A percentile compares a stretch with the other conserved stretches of the same genome.
phyloP scores from a whole-genome alignment of 2,113 vertebrate genomes.

The Callaeas wilsoni region DNA sequence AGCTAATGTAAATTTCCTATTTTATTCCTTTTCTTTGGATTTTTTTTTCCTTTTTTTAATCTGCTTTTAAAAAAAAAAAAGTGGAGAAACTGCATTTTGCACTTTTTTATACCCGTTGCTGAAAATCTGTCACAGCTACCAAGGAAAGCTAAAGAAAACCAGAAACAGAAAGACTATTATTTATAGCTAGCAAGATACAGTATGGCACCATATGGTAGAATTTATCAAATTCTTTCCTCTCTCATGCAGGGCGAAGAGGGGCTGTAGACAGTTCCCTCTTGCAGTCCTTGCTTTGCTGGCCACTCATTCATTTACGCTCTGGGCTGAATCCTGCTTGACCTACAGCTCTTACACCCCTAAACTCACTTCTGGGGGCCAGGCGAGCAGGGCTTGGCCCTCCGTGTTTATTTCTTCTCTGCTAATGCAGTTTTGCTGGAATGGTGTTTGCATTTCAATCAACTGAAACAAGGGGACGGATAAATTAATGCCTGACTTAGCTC shows the following conservation, averaged over 20 bases:
- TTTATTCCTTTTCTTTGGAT: background rate
- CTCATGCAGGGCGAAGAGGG: background rate
- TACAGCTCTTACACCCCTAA: background rate
- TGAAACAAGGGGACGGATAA: background rate
- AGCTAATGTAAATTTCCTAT: background rate
- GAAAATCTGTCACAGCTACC: slow-evolving; percentile 58
- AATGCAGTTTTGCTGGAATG: background rate
- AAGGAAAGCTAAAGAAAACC: slow-evolving; percentile 48
- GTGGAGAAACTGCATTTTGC: slow-evolving; percentile 8
- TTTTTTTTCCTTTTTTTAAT: background rate
- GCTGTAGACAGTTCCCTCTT: background rate
- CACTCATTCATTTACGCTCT: background rate
- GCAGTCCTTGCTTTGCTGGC: background rate
- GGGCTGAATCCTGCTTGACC: slow-evolving; percentile 5
- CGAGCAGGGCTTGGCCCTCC: background rate
- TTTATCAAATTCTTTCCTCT: slow-evolving; percentile 55
- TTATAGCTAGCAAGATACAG: slow-evolving; percentile 58
- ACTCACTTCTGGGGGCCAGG: background rate
- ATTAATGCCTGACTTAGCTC: slow-evolving; percentile 5
- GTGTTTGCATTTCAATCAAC: slow-evolving; percentile 40
- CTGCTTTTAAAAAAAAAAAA: background rate
- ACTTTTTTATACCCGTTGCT: slow-evolving; percentile 22
- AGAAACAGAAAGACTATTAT: slow-evolving; percentile 64
- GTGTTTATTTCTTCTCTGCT: background rate
- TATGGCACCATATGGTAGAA: slow-evolving; percentile 70